Percentiles rank a stretch among this genome's conserved stretches.
Conservation (phyloP, 2,888 invertebrate genomes). For the Andrena dorsata region DNA sequence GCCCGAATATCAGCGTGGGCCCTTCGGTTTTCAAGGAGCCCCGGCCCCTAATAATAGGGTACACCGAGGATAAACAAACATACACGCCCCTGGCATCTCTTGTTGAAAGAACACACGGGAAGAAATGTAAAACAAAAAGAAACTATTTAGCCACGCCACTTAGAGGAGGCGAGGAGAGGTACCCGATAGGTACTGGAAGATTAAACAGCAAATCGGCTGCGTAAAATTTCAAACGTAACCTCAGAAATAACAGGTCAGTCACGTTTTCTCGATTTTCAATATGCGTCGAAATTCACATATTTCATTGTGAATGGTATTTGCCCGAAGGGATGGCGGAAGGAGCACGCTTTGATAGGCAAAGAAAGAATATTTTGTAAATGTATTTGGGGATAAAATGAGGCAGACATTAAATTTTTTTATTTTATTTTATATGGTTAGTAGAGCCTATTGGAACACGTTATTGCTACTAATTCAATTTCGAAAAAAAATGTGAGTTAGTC, state of each 20-base stretch:
- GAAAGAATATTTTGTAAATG: not conserved
- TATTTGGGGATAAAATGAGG: not conserved
- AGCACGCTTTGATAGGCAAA: no score
- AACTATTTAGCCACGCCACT: constrained; percentile 69
- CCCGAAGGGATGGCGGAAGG: not conserved
- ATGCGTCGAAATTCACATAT: not conserved
- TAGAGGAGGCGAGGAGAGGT: constrained; percentile 56
- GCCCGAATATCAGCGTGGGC: constrained; percentile 69
- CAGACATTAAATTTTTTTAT: no score
- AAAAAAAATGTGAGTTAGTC: no score
- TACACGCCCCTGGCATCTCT: constrained; percentile 84
- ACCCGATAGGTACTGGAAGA: constrained; percentile 52
- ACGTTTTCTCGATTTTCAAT: not conserved
- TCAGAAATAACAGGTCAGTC: not conserved
- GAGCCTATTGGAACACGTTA: no score
- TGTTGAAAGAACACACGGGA: constrained; percentile 74
- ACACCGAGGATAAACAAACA: constrained; percentile 84
- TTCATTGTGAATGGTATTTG: not conserved
- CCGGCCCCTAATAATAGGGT: constrained; percentile 84
- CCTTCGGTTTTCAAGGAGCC: constrained; percentile 74
- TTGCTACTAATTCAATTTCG: no score
- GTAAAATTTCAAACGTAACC: not conserved
- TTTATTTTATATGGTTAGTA: no score
- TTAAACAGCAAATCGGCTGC: constrained; percentile 23
- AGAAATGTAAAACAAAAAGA: constrained; percentile 52